A percentile compares a stretch with the other conserved stretches of the same genome.
phyloP scores from a whole-genome alignment of 2,797 vertebrate genomes.

The Sciurus carolinensis region DNA sequence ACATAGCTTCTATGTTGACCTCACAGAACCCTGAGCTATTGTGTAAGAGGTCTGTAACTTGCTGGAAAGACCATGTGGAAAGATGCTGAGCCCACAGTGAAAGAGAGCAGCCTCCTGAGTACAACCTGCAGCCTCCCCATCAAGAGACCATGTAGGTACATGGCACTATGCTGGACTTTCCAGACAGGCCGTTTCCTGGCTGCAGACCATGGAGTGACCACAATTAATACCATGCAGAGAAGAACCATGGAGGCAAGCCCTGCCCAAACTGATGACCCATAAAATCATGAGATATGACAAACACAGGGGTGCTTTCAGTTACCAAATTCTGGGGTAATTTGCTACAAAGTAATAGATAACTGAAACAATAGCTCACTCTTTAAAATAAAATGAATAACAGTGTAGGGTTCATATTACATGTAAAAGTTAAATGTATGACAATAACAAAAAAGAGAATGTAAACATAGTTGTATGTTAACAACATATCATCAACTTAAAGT shows the following conservation, averaged over 20 bases:
- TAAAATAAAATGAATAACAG: slow-evolving; percentile 34
- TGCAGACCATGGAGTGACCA: not conserved
- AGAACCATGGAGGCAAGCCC: not conserved
- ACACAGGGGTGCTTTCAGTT: not conserved
- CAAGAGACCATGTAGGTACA: not conserved
- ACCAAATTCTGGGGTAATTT: not conserved
- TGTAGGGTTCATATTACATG: not conserved
- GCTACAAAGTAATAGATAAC: not conserved
- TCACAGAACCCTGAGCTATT: not conserved
- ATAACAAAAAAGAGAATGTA: not conserved
- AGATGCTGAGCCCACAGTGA: not conserved
- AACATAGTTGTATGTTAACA: not conserved
- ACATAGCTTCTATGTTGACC: not conserved
- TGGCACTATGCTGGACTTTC: not conserved
- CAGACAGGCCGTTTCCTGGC: not conserved
- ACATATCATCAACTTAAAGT: not conserved
- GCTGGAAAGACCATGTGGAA: not conserved
- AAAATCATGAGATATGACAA: not conserved
- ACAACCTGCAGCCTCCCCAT: not conserved
- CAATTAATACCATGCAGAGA: not conserved
- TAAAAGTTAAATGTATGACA: not conserved
- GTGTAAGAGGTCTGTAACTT: not conserved
- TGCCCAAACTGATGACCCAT: not conserved
- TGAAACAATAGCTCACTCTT: not conserved
- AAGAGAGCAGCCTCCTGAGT: not conserved